Evolutionary conservation across 2,113 vertebrate species (phyloP), one percentile per base, ranked within the genome.

Genomic region (Salminus brasiliensis): DNA sequence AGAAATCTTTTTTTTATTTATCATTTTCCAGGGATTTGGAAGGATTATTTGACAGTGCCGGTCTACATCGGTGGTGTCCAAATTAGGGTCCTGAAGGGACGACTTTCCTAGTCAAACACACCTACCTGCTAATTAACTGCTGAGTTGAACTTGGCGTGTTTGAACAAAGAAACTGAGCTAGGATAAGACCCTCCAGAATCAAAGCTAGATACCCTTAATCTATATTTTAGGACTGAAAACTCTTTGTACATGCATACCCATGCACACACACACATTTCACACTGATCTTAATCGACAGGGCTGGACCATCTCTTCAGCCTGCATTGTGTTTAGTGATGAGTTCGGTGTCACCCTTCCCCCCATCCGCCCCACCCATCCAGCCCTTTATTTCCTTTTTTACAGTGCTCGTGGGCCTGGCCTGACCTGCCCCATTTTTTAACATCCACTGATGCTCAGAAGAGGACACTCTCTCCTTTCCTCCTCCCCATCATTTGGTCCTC

Each of bases 401-500:
- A 29, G 36, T 81, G 78, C 68, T 15, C 49, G 53, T 66, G 47
- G 47, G n/a, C 43, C 68, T 72, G 25, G 7, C 43, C 68, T 72
- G 25, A 8, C 49, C 55, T 49, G 25, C 57, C 81, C 83, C 72
- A 87, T 86, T 85, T 78, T 79, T 12, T 47, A 34, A 12, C 74
- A 81, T 85, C 88, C 78, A 34, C 69, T 83, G 80, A 79, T 57
- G 21, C 60, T 34, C 68, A 47, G 18, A 39, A 87, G n/a, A 85
- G 85, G 76, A 78, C 78, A 72, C 77, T 79, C 34, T 74, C 83
- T 85, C 83, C 71, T 80, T 68, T 71, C 76, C 27, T 49, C 81
- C 83, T 83, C 63, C 53, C 74, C 65, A 25, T 2, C 84, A 87
- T 86, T 91, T 92, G 86, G 88, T 89, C 84, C 80, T 77, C 55